A percentile compares a stretch with the other conserved stretches of the same genome.
These are phyloP conservation scores for Allobates femoralis DNA, from an alignment of 2,797 vertebrate species.

Conservation along the genomic window DNA sequence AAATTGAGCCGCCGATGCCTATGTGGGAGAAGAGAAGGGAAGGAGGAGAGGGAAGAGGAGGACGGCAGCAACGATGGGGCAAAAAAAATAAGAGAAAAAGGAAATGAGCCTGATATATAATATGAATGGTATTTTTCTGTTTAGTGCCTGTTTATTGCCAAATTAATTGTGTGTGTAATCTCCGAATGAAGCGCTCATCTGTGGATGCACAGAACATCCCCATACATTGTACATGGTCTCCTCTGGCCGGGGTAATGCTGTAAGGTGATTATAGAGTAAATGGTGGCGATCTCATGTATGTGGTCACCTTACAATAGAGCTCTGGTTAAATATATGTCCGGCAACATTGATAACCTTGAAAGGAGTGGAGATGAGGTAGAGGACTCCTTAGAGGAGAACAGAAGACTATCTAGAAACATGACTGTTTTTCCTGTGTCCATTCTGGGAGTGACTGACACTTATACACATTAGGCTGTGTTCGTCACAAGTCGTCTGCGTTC, in stretches of 20 bases:
- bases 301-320: too few relatives aligned
- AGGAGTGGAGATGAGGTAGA: not conserved
- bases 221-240: not conserved
- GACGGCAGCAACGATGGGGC: conserved; percentile 67
- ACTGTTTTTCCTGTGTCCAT: not conserved
- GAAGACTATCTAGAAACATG: not conserved
- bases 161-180: not conserved
- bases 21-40: conserved; percentile 76
- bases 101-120: not conserved
- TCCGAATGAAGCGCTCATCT: not conserved
- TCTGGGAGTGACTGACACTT: not conserved
- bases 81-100: conserved; percentile 78
- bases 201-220: not conserved
- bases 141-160: not conserved
- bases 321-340: too few relatives aligned
- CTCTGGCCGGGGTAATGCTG: not conserved
- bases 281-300: too few relatives aligned
- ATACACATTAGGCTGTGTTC: not conserved
- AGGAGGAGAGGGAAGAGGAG: conserved; percentile 73
- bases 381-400: not conserved
- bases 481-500: too few relatives aligned
- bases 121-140: not conserved
- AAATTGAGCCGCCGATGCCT: conserved; percentile 89
- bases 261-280: not conserved
- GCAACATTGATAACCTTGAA: too few relatives aligned